These are phyloP conservation scores for Clusia tigrina DNA, from an alignment of 2,888 invertebrate genomes.

Conservation along the genomic window DNA sequence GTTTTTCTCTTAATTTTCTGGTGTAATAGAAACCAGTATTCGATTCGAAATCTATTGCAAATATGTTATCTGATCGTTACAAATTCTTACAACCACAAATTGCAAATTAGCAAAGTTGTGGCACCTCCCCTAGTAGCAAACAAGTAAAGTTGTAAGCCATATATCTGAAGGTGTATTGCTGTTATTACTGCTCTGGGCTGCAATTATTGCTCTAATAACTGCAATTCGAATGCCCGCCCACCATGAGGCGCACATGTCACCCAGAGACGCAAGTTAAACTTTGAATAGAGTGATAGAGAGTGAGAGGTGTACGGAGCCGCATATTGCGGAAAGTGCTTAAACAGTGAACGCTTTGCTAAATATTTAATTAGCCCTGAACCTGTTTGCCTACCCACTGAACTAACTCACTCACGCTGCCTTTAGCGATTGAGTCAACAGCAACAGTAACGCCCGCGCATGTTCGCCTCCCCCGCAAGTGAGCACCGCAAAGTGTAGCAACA, in stretches of 20 bases:
- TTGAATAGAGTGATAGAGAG: no score
- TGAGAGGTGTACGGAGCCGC: no score
- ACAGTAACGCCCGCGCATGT: background rate
- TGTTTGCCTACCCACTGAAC: constrained; percentile 45
- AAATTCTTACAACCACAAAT: background rate
- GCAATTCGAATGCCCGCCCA: no score
- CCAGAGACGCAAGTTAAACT: no score
- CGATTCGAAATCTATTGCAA: background rate
- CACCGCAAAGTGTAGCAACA: background rate
- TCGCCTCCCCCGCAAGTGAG: background rate
- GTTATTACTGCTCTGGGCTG: no score
- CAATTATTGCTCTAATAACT: no score
- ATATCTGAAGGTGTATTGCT: no score
- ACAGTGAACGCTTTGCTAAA: constrained; percentile 12
- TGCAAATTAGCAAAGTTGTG: background rate
- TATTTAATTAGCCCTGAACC: constrained; percentile 56
- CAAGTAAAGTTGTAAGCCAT: no score
- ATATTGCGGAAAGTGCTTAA: no score
- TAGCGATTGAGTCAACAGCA: background rate
- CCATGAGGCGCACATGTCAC: no score
- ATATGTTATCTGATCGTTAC: background rate
- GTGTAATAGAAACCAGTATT: no score
- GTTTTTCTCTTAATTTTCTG: no score
- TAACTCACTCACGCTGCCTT: background rate
- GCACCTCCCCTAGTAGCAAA: background rate